phyloP scores from a whole-genome alignment of 2,888 invertebrate species.

The Stegophylla sp. region DNA sequence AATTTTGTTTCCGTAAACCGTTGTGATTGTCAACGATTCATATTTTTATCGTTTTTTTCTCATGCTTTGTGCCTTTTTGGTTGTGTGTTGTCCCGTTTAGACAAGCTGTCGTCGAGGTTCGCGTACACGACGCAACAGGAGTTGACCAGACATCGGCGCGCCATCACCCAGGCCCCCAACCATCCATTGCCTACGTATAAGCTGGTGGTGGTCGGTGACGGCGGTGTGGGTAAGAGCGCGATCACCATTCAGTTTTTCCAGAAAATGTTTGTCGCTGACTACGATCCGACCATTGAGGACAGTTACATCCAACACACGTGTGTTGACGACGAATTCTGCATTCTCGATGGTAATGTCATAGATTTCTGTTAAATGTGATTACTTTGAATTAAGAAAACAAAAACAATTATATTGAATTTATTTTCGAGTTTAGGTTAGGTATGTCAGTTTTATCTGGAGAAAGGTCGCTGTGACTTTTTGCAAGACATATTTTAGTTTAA shows the following conservation, averaged over 20 bases:
- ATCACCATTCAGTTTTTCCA: slow-evolving; percentile 96
- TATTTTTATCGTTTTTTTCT: background rate
- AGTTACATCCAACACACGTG: slow-evolving; percentile 93
- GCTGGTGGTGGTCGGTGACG: slow-evolving; percentile 91
- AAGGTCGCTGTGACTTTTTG: no score
- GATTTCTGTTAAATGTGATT: slow-evolving; percentile 1
- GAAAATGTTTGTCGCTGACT: slow-evolving; percentile 91
- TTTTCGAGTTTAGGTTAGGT: no score
- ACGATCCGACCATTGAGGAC: slow-evolving; percentile 95
- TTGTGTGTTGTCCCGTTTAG: slow-evolving; percentile 2
- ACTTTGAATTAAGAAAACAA: no score
- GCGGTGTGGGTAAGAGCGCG: slow-evolving; percentile 94
- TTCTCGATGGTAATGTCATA: slow-evolving; percentile 77
- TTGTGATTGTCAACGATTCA: no score
- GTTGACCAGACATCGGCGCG: slow-evolving; percentile 57
- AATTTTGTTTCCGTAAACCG: no score
- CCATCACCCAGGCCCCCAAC: slow-evolving; percentile 68
- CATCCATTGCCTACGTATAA: slow-evolving; percentile 71
- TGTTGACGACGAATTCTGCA: slow-evolving; percentile 90
- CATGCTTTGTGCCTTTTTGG: background rate
- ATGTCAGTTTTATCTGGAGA: no score
- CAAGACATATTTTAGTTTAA: no score
- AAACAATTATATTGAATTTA: no score
- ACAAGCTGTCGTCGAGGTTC: slow-evolving; percentile 52
- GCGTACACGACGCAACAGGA: slow-evolving; percentile 54